Evolutionary conservation across 2,888 invertebrate genomes (phyloP), one percentile per base, ranked within the genome.

Genomic region (Xanthia togata): DNA sequence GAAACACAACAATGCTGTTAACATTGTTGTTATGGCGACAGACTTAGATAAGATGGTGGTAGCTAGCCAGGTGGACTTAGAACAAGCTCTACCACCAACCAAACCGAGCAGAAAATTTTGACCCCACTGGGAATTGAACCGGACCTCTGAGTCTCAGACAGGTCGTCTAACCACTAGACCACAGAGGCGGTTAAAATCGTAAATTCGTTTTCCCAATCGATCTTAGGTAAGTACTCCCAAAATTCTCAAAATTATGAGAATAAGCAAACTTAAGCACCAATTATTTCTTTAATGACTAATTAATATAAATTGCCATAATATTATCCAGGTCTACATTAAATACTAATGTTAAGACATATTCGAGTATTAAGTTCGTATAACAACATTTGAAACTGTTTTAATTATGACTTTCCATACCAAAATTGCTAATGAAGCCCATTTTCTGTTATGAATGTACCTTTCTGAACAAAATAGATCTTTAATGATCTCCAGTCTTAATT

Each of bases 301-400:
- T n/a, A n/a, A n/a, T n/a, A n/a, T n/a, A n/a, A 57, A 47, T 55
- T 2, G 31, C 23, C 4, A 2, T 38, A n/a, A 20, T 59, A 0
- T 47, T 67, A 23, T 57, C 35, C 12, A 68, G 38, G 6, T 38
- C 31, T 41, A 70, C 35, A 55, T 63, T 63, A 63, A 79, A 70
- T 31, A 70, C 6, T 31, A 62, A 55, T 38, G 17, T 47, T 55
- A 47, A 55, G 20, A 70, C n/a, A 38, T 8, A 38, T 6, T 14
- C 8, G 6, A 44, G 70, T 31, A 55, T 55, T 69, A 62, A 20
- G 47, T 55, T 50, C 26, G 12, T 64, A 60, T 63, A 38, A 47
- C 44, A 78, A 38, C 55, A 78, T 50, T 77, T 41, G 11, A 57
- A 50, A 57, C n/a, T 8, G 38, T 70, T 63, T n/a, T 70, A 35